Conservation (phyloP, 2,888 invertebrate genomes). For the Lottia gigantea region DNA sequence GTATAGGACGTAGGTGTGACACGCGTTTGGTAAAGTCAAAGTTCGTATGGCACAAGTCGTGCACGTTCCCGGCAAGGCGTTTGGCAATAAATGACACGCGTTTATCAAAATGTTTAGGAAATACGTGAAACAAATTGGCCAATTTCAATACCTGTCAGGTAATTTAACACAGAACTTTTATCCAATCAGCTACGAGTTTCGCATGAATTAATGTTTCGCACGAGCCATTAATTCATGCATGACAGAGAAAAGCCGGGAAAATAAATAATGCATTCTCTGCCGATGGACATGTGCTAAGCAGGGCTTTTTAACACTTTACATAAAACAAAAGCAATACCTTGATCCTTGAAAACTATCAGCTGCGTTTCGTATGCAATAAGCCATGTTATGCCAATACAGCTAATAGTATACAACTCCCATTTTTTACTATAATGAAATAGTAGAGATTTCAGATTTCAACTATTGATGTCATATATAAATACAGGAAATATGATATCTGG, state of each 20-base stretch:
- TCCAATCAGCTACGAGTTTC: not conserved
- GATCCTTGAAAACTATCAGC: too few relatives aligned
- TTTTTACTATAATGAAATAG: too few relatives aligned
- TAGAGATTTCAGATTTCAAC: too few relatives aligned
- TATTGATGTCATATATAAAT: too few relatives aligned
- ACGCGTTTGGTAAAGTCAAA: not conserved
- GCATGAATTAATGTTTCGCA: not conserved
- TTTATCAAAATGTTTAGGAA: too few relatives aligned
- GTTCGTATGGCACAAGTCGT: not conserved
- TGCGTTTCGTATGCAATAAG: too few relatives aligned
- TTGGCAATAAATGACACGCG: too few relatives aligned
- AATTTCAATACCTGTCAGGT: constrained; percentile 1
- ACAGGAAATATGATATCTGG: too few relatives aligned
- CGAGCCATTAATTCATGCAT: not conserved
- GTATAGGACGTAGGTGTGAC: not conserved
- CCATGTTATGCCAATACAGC: too few relatives aligned
- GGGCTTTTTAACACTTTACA: not conserved
- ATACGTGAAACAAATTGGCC: too few relatives aligned
- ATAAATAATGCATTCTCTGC: constrained; percentile 1
- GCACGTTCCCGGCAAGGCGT: not conserved
- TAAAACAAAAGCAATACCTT: not conserved
- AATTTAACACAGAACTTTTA: not conserved
- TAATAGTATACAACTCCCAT: too few relatives aligned
- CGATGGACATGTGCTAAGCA: constrained; percentile 9
- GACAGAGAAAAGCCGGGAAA: constrained; percentile 1